Percentiles rank a stretch among this genome's conserved stretches.
Conservation (phyloP, 2,113 vertebrate species). For the human region DNA sequence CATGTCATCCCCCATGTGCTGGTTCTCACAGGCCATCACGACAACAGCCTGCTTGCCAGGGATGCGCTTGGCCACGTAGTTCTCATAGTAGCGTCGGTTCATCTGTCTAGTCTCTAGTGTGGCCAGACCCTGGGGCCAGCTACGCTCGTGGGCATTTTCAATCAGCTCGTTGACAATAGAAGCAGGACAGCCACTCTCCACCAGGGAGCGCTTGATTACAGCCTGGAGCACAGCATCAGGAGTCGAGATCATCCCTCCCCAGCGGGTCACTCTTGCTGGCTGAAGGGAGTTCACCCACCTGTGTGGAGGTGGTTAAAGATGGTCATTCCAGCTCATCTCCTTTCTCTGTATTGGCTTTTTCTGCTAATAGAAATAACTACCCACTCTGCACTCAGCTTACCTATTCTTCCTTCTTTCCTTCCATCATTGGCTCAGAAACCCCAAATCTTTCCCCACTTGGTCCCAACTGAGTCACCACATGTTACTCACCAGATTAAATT, state of each 20-base stretch:
- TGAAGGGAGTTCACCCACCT: slow-evolving; percentile 99
- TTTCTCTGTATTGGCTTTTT: slow-evolving; percentile 4
- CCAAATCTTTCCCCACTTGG: not conserved
- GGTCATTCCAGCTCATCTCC: slow-evolving; percentile 24
- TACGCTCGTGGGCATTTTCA: slow-evolving; percentile 97
- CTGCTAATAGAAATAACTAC: not conserved
- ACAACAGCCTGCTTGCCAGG: slow-evolving; percentile 98
- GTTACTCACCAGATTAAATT: slow-evolving; percentile 4
- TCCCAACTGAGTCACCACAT: not conserved
- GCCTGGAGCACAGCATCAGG: slow-evolving; percentile 97
- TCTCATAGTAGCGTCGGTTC: slow-evolving; percentile 99
- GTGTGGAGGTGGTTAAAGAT: not conserved
- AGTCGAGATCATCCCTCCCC: slow-evolving; percentile 99
- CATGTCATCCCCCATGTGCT: slow-evolving; percentile 99
- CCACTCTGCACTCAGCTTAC: not conserved
- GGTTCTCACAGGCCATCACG: slow-evolving; percentile 99
- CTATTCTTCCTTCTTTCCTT: not conserved
- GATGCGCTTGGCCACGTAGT: slow-evolving; percentile 98
- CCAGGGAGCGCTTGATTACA: slow-evolving; percentile 97
- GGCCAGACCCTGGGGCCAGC: slow-evolving; percentile 98
- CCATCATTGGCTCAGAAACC: not conserved
- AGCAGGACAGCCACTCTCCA: slow-evolving; percentile 97
- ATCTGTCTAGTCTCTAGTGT: slow-evolving; percentile 98
- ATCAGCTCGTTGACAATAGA: slow-evolving; percentile 98
- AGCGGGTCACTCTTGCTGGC: slow-evolving; percentile 96